Evolutionary conservation across 2,797 vertebrate species (phyloP).

Genomic region (Hippopotamyrus pictus): DNA sequence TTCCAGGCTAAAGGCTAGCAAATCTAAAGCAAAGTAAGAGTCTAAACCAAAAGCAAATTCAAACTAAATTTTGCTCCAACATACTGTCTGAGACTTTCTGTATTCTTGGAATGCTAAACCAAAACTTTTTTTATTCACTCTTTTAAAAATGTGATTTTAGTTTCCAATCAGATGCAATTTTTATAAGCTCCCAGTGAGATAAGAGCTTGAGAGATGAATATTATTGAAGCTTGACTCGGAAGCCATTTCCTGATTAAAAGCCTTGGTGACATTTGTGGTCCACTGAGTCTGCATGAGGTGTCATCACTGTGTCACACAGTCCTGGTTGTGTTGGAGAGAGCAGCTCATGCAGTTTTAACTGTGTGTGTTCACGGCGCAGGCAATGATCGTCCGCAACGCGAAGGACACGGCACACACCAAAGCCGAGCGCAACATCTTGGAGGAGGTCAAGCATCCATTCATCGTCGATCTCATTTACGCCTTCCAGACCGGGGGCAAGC

Average conservation of each 20-base stretch:
- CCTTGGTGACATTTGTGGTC: neutral
- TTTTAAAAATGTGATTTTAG: neutral
- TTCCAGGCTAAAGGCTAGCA: neutral
- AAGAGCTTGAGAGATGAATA: neutral
- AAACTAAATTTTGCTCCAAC: too few relatives aligned
- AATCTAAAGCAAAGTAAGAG: neutral
- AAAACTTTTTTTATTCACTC: neutral
- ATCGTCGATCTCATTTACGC: slow-evolving; percentile 98
- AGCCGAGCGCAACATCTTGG: slow-evolving; percentile 96
- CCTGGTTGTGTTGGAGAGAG: neutral
- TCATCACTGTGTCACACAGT: neutral
- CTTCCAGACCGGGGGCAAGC: slow-evolving; percentile 98
- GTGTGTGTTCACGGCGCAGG: slow-evolving; percentile 55
- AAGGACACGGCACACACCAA: slow-evolving; percentile 98
- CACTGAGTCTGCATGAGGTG: neutral
- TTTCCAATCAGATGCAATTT: neutral
- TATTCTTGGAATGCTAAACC: neutral
- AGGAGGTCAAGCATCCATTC: slow-evolving; percentile 99
- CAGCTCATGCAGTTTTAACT: neutral
- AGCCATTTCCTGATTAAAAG: neutral
- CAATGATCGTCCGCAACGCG: slow-evolving; percentile 97
- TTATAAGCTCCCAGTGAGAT: neutral
- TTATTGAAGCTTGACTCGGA: neutral
- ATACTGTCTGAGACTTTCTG: neutral
- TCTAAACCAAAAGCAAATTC: too few relatives aligned